These are phyloP conservation scores for Cryptotermes secundus DNA, from an alignment of 1,140 invertebrate species.

Conservation along the genomic window DNA sequence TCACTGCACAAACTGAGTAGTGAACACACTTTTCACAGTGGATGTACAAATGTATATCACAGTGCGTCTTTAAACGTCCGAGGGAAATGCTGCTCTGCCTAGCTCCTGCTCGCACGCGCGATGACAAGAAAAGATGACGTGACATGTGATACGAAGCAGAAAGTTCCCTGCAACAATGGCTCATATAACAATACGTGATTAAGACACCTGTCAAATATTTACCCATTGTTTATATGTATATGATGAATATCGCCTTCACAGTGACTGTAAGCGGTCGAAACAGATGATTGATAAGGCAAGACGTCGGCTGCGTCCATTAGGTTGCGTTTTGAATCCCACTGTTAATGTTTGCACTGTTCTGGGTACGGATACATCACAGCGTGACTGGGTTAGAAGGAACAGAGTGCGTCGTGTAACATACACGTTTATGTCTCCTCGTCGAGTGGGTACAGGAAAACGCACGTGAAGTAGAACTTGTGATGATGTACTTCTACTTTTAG, in stretches of 20 bases:
- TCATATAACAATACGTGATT: not conserved
- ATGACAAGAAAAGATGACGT: not conserved
- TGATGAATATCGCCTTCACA: not conserved
- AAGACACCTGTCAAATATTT: not conserved
- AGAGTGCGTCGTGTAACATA: no score
- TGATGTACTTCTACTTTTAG: no score
- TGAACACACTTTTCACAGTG: not conserved
- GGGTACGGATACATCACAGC: not conserved
- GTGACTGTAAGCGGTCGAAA: not conserved
- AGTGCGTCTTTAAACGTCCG: not conserved
- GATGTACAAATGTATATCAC: not conserved
- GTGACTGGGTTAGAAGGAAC: not conserved
- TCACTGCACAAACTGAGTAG: not conserved
- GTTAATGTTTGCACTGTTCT: not conserved
- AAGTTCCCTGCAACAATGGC: not conserved
- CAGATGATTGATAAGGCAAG: not conserved
- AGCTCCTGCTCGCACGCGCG: not conserved
- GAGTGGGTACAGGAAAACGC: no score
- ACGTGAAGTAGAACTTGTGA: no score
- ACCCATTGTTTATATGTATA: no score
- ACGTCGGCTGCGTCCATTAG: no score
- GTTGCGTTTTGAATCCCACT: no score
- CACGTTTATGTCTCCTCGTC: no score
- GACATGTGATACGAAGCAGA: not conserved
- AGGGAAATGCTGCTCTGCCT: not conserved